These are phyloP conservation scores for Ichneumoninae sp. DNA, from an alignment of 2,888 invertebrate species.

Conservation along the genomic window DNA sequence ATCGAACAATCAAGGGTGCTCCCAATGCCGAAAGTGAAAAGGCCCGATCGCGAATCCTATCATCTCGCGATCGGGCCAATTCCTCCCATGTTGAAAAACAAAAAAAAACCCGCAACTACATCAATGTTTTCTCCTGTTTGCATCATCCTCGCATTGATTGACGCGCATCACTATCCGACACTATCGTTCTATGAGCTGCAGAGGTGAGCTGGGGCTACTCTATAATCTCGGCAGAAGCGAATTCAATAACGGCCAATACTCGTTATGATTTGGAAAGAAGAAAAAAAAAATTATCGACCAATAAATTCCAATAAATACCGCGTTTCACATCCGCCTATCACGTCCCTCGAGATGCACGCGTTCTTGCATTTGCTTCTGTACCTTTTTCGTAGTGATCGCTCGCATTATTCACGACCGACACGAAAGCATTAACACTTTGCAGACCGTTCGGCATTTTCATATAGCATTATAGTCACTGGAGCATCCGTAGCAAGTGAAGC, in stretches of 20 bases:
- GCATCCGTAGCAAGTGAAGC: neutral
- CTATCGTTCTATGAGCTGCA: constrained; percentile 83
- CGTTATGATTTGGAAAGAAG: constrained; percentile 53
- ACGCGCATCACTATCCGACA: constrained; percentile 83
- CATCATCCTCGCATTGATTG: constrained; percentile 83
- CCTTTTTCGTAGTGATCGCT: constrained; percentile 67
- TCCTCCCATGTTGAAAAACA: constrained; percentile 27
- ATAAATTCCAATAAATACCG: constrained; percentile 56
- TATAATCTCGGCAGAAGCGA: constrained; percentile 78
- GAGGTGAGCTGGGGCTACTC: constrained; percentile 83
- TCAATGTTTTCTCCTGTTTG: constrained; percentile 83
- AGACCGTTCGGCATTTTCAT: neutral
- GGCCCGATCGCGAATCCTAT: constrained; percentile 68
- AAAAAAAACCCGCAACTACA: constrained; percentile 77
- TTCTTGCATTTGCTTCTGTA: constrained; percentile 74
- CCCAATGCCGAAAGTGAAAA: constrained; percentile 27
- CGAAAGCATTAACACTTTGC: constrained; percentile 2
- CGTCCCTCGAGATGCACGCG: constrained; percentile 30
- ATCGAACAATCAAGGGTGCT: constrained; percentile 26
- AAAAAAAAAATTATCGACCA: constrained; percentile 6
- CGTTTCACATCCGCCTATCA: constrained; percentile 13
- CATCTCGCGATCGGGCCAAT: constrained; percentile 52
- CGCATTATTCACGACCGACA: constrained; percentile 53
- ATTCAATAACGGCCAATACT: constrained; percentile 71
- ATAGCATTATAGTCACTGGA: neutral